Base-by-base conservation (phyloP, 2,797 vertebrate species). In the Chlorospingus semifuscus region DNA sequence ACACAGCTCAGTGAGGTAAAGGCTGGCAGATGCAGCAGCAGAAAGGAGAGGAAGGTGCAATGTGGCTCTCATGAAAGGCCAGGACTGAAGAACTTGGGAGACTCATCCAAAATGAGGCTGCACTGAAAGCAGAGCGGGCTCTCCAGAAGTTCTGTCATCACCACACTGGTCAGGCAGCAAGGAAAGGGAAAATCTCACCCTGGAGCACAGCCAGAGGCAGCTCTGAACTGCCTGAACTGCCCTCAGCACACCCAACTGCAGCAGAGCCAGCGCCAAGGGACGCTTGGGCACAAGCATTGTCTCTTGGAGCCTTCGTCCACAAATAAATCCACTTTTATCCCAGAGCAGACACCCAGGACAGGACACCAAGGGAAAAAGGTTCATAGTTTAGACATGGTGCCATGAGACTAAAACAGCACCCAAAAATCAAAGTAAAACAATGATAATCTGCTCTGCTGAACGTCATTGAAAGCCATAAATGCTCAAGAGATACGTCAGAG, bases 131-230 rank as follows among this genome's bases (percentile, higher is more conserved):
- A 83, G 87, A 66, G 36, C 6, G 6, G 53, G 50, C 7, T 42
- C 87, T 75, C 12, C 78, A 79, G 82, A 39, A 70, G 46, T 41
- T 83, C 89, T 78, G 44, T 74, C 65, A 65, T 47, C 49, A 61
- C 41, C 5, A 0, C 6, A 2, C 22, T 22, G 61, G 23, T 72
- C 46, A 65, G 55, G 55, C 8, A 50, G 93, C 39, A 26, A 49
- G 49, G 39, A 64, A 68, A 88, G 72, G 78, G 85, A 90, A 90
- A 94, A 83, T 50, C 85, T 61, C 6, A 36, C 9, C 76, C 65
- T 86, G 87, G 72, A 90, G 57, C 61, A 75, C 42, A 63, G 85
- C 89, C 91, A 94, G 85, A 88, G 71, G 61, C 61, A 83, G 5
- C 44, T 66, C 44, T 84, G 71, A n/a, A 22, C 46, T 74, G 64